These are phyloP conservation scores for Leucoraja erinaceus DNA, from an alignment of 2,113 vertebrate genomes.

Conservation along the genomic window DNA sequence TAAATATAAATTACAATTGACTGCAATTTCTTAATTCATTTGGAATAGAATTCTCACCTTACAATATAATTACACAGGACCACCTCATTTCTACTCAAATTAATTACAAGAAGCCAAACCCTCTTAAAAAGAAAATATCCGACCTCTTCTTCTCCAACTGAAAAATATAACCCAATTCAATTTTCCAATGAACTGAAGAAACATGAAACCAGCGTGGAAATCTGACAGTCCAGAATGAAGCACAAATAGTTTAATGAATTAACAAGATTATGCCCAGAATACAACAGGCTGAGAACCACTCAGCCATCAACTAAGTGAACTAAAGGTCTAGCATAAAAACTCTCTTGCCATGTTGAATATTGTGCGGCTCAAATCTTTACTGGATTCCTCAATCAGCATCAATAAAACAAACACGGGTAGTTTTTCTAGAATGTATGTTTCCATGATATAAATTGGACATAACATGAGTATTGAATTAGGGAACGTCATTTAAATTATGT, in stretches of 20 bases:
- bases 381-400: neutral
- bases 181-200: neutral
- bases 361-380: neutral
- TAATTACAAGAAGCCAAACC: neutral
- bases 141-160: neutral
- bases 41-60: neutral
- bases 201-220: neutral
- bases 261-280: constrained; percentile 28
- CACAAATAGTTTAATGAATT: constrained; percentile 17
- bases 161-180: neutral
- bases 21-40: neutral
- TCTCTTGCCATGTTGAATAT: neutral
- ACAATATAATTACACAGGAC: neutral
- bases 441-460: too few species aligned
- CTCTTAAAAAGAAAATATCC: neutral
- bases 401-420: neutral
- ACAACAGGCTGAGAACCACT: neutral
- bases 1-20: neutral
- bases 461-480: too few species aligned
- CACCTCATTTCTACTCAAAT: neutral
- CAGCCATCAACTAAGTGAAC: neutral
- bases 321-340: neutral
- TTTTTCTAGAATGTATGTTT: too few species aligned
- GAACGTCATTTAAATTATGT: too few species aligned
- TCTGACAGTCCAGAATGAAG: neutral